phyloP scores from a whole-genome alignment of 1,140 invertebrate species.

The Tachypleus tridentatus region DNA sequence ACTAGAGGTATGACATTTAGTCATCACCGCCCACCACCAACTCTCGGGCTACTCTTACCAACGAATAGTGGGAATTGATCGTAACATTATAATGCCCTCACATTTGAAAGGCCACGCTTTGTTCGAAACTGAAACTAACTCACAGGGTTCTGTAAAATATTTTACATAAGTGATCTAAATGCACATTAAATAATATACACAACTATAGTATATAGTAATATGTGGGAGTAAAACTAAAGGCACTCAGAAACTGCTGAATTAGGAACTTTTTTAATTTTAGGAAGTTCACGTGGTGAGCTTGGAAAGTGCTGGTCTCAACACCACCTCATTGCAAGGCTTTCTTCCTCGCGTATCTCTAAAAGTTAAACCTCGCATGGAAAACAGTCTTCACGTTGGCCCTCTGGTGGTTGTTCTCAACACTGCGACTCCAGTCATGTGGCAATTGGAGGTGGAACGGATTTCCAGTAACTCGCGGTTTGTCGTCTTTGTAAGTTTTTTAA shows the following conservation, averaged over 20 bases:
- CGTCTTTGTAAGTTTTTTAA: not conserved
- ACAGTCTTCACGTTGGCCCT: constrained; percentile 4
- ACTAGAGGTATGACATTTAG: no score
- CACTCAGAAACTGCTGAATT: not conserved
- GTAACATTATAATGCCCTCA: no score
- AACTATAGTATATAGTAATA: no score
- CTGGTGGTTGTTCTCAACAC: constrained; percentile 12
- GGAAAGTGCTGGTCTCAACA: constrained; percentile 10
- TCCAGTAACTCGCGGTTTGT: not conserved
- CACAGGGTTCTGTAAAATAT: no score
- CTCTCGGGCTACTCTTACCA: no score
- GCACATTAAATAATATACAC: no score
- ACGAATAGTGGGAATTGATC: no score
- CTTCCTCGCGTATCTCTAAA: constrained; percentile 12
- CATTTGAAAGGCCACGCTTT: no score
- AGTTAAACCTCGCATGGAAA: constrained; percentile 8
- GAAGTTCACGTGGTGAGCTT: constrained; percentile 17
- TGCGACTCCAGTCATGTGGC: constrained; percentile 16
- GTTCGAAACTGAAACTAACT: no score
- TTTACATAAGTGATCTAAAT: no score
- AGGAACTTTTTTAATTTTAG: constrained; percentile 7
- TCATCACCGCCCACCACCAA: no score
- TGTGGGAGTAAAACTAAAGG: no score
- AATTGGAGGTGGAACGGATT: constrained; percentile 7
- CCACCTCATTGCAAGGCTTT: constrained; percentile 7